These are phyloP conservation scores for Ceramica pisi DNA, from an alignment of 2,888 invertebrate species.

Conservation along the genomic window DNA sequence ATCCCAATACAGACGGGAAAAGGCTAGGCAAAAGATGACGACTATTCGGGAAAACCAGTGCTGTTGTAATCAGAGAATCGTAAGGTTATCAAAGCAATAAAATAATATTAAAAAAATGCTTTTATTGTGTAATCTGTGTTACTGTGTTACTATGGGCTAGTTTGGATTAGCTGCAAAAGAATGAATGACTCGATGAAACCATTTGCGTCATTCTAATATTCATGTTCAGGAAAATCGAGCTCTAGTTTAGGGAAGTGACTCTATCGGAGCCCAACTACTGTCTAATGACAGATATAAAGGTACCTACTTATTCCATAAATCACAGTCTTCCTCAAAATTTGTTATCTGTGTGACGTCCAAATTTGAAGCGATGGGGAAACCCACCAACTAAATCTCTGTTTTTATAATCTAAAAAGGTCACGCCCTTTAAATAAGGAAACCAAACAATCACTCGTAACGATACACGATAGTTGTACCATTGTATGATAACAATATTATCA, in stretches of 20 bases:
- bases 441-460: not conserved
- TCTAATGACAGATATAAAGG: not conserved
- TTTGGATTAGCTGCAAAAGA: not conserved
- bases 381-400: not conserved
- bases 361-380: not conserved
- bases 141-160: not conserved
- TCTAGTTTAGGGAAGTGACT: not conserved
- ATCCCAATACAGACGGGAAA: too few species aligned
- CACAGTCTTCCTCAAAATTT: not conserved
- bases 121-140: too few species aligned
- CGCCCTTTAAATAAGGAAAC: slow-evolving; percentile 1
- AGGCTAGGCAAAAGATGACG: too few species aligned
- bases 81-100: not conserved
- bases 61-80: not conserved
- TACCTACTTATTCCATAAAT: not conserved
- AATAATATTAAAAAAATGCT: too few species aligned
- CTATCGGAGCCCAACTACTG: not conserved
- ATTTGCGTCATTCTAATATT: not conserved
- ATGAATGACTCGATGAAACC: not conserved
- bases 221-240: not conserved
- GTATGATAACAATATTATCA: slow-evolving; percentile 24
- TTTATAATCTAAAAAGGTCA: not conserved
- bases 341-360: not conserved
- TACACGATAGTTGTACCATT: not conserved
- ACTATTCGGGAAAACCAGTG: not conserved